Base-by-base conservation (phyloP, 2,797 vertebrate genomes). In the Aplochiton taeniatus region DNA sequence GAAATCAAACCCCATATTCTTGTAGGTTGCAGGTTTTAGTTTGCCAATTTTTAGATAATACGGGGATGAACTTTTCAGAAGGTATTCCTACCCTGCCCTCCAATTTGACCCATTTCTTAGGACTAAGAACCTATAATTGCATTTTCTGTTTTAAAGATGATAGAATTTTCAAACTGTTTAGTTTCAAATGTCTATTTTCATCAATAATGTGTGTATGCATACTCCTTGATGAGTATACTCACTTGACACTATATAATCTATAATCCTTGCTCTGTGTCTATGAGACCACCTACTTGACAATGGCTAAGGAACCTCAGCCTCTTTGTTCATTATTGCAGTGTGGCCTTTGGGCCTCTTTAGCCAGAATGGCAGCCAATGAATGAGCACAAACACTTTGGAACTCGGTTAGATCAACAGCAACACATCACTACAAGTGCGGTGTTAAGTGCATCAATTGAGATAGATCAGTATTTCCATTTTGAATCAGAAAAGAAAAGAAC, bases 1-100 rank as follows among this genome's bases (percentile, higher is more conserved):
- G 79, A 85, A 86, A 88, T 64, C 16, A 76, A 88, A 81, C 73
- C 69, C 76, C 62, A 69, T 1, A 69, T 79, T 78, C 72, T 4
- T 41, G 31, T 14, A 31, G 50, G 64, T 51, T 57, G 64, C 45
- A 61, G 44, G 69, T 42, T n/a, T n/a, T 17, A 58, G 54, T 74
- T 61, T 54, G 60, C 19, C 74, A 54, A 54, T 62, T 79, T 61
- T 79, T 71, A 75, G 64, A 71, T 68, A 66, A 64, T 65, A 69
- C 62, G 70, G 58, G 12, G 56, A 65, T 63, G 58, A 69, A 50
- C 56, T 67, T 52, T 61, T 48, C 57, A 75, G 66, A 65, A 68
- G 64, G 54, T 17, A 18, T 66, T 47, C 53, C 5, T 59, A 14
- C 11, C 43, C 59, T 66, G 31, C 48, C 16, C 44, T 66, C 19